A percentile compares a stretch with the other conserved stretches of the same genome.
Evolutionary conservation across 2,113 vertebrate genomes (phyloP).

Genomic region (Spea multiplicata): DNA sequence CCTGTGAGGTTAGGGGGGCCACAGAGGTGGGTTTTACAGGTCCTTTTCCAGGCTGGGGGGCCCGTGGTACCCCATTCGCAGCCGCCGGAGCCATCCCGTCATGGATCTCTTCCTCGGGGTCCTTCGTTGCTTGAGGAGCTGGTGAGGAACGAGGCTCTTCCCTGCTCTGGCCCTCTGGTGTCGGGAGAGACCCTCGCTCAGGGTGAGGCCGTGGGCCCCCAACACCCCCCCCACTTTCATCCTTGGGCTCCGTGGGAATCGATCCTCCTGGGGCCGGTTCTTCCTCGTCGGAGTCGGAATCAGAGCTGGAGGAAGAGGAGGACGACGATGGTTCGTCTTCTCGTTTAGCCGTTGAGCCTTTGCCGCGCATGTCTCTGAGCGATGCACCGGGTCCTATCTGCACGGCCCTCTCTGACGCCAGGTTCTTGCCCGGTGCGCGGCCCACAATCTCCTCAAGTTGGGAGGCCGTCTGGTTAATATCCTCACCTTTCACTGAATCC

Average conservation of each 20-base stretch:
- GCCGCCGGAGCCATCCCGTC: too few species aligned
- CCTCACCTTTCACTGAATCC: constrained; percentile 11
- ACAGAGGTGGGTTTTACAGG: not conserved
- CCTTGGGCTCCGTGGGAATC: not conserved
- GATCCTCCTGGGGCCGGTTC: not conserved
- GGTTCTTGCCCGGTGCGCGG: not conserved
- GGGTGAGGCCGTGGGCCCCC: too few species aligned
- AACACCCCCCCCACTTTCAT: too few species aligned
- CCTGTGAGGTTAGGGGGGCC: not conserved
- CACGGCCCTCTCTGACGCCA: not conserved
- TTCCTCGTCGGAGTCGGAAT: constrained; percentile 8
- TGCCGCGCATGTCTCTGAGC: too few species aligned
- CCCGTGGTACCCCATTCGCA: not conserved
- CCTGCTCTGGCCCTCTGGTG: too few species aligned
- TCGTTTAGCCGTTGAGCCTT: not conserved
- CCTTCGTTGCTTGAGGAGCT: too few species aligned
- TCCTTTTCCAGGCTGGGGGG: not conserved
- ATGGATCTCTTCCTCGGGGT: too few species aligned
- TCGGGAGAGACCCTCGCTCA: too few species aligned
- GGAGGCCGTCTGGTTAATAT: not conserved
- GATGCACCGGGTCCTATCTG: not conserved
- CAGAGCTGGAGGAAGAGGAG: constrained; percentile 20
- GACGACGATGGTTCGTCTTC: constrained; percentile 17
- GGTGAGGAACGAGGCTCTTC: too few species aligned
- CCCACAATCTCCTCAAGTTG: not conserved